Evolutionary conservation across 2,113 vertebrate genomes (phyloP).

Genomic region (Dendropsophus ebraccatus): DNA sequence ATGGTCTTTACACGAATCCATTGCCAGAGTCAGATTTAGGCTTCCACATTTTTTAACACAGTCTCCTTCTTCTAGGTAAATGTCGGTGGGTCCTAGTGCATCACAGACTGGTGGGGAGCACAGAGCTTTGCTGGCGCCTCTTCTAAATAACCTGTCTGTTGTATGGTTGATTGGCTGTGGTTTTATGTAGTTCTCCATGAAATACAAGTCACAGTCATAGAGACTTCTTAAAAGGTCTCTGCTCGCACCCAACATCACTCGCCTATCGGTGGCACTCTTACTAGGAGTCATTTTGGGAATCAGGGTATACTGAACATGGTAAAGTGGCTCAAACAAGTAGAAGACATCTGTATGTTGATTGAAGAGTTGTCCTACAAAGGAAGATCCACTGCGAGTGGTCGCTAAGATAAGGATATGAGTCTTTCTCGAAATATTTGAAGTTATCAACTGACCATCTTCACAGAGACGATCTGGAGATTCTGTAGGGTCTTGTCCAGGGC

Average conservation of each 20-base stretch:
- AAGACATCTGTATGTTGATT: conserved; percentile 97
- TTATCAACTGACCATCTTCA: conserved; percentile 84
- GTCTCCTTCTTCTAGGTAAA: conserved; percentile 90
- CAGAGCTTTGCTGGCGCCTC: conserved; percentile 89
- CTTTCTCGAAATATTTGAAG: conserved; percentile 84
- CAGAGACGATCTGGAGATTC: conserved; percentile 86
- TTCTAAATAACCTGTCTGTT: conserved; percentile 89
- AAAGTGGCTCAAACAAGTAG: conserved; percentile 97
- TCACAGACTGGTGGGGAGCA: conserved; percentile 90
- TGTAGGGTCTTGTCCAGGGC: conserved; percentile 77
- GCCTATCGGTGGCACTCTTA: conserved; percentile 75
- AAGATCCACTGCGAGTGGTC: conserved; percentile 93
- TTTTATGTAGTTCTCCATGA: conserved; percentile 94
- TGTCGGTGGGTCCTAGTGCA: conserved; percentile 73
- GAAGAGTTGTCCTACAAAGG: conserved; percentile 94
- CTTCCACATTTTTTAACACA: conserved; percentile 88
- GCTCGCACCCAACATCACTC: conserved; percentile 91
- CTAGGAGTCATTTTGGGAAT: conserved; percentile 89
- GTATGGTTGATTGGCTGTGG: conserved; percentile 90
- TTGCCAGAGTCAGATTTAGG: conserved; percentile 89
- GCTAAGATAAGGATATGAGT: conserved; percentile 92
- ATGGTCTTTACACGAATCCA: conserved; percentile 84
- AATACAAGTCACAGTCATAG: conserved; percentile 92
- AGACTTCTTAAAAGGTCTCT: conserved; percentile 91
- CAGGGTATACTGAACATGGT: conserved; percentile 91